Base-by-base conservation (phyloP, 2,888 invertebrate genomes). In the Polyommatus iphigenia region DNA sequence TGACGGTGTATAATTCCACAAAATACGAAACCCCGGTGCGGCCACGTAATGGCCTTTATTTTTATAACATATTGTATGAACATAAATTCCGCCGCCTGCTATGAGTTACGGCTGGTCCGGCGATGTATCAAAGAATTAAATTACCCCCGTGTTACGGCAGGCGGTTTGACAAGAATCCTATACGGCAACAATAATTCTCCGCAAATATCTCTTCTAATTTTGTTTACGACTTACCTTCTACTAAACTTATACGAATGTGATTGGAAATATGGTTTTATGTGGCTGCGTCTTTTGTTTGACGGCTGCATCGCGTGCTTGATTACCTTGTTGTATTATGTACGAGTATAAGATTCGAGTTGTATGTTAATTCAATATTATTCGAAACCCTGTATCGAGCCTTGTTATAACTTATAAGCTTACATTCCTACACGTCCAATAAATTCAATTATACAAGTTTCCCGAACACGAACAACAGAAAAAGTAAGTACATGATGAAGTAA, bases 51-150 rank as follows among this genome's bases (percentile, higher is more conserved):
- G 84, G 83, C 81, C 81, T 83, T 86, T 86, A 87, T 86, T 90
- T 89, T 90, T 89, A 90, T 87, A 87, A 88, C 88, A 86, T 87
- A 89, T 88, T 88, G 88, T 87, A 85, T 81, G 87, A 85, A 84
- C 86, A 85, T 90, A 90, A 88, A 89, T 82, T 87, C 85, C 82
- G 81, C 83, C 88, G 89, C 89, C 89, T 88, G 89, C 87, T 88
- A 86, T 87, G 88, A 88, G 85, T 87, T 85, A 89, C 84, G 86
- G 82, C 81, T 82, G 82, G 83, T 82, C 84, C 84, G 81, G 87
- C 86, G 85, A 83, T 86, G 86, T 84, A 83, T 84, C 83, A 83
- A 59, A 78, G 85, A 86, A 88, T 88, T 87, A 87, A 87, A 88
- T 89, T 86, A 86, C 82, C 79, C 76, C 78, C 77, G 24, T 57